Evolutionary conservation across 1,140 invertebrate species (phyloP).

Genomic region (Drepana arcuata): DNA sequence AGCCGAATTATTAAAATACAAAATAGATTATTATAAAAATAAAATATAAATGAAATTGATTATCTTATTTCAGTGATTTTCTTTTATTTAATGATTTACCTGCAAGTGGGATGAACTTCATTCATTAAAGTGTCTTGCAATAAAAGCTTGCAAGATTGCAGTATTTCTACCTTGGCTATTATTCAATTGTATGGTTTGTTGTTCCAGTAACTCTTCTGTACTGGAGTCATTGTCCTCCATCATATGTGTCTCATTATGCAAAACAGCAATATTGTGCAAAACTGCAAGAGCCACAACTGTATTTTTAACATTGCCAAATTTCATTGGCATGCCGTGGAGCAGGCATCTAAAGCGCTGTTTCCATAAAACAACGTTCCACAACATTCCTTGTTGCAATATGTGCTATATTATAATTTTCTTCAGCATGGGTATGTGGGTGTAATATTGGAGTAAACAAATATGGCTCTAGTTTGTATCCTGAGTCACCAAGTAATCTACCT

Average conservation of each 20-base stretch:
- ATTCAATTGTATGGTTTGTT: too few species aligned
- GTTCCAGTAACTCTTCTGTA: too few species aligned
- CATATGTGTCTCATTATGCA: background rate
- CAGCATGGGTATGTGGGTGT: background rate
- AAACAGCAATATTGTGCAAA: slow-evolving; percentile 7
- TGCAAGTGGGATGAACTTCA: too few species aligned
- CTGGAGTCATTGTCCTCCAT: too few species aligned
- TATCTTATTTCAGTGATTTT: too few species aligned
- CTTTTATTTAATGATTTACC: too few species aligned
- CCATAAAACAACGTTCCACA: slow-evolving; percentile 4
- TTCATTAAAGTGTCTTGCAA: too few species aligned
- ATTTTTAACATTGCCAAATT: background rate
- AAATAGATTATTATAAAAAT: too few species aligned
- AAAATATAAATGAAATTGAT: too few species aligned
- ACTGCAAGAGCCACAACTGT: slow-evolving; percentile 8
- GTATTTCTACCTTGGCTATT: too few species aligned
- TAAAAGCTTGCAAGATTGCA: too few species aligned
- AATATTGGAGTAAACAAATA: slow-evolving; percentile 4
- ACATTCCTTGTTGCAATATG: slow-evolving; percentile 3
- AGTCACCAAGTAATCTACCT: slow-evolving; percentile 2
- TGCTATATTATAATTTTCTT: slow-evolving; percentile 1
- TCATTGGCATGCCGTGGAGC: slow-evolving; percentile 1
- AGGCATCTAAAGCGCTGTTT: slow-evolving; percentile 6
- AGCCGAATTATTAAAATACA: too few species aligned
- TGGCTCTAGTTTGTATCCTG: background rate